Evolutionary conservation across 2,888 invertebrate genomes (phyloP), one percentile per base, ranked within the genome.

Genomic region (Operophtera brumata): DNA sequence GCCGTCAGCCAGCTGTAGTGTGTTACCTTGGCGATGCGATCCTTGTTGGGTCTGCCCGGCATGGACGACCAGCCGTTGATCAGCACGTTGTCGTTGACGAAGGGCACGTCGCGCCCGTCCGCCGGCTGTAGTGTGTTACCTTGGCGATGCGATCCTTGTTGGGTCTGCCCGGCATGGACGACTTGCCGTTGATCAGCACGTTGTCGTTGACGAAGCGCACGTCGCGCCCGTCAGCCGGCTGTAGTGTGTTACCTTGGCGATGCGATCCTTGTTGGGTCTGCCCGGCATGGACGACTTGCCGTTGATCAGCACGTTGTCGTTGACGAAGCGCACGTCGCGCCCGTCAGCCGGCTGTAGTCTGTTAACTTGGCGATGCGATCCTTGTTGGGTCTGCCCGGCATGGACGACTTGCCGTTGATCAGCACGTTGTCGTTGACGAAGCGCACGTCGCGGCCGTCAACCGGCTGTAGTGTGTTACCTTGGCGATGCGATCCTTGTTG

Each of bases 1-100:
- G 32, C 96, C 96, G 71, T 95, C 94, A 37, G 96, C 95, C 60
- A 96, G 47, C n/a, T n/a, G n/a, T n/a, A n/a, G n/a, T n/a, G n/a
- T n/a, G n/a, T n/a, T n/a, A 94, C 94, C 92, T 93, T 93, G 71
- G 91, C 91, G 69, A 91, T 87, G 67, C 86, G 74, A 61, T 78
- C 76, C 44, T 62, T 70, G 76, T 91, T 84, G 62, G 91, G 91
- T 35, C 92, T 90, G 74, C 91, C 91, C 69, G 93, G 93, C 79
- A 97, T 93, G 89, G 94, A 96, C 79, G 96, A 96, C 84, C 93
- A 93, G 57, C 97, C 97, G 90, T 96, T 96, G 90, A 97, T 97
- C 85, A 97, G 93, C 80, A 97, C 92, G 87, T 96, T 96, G 86
- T 95, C 96, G 89, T 96, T 96, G 82, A 94, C 92, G 89, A 97